A percentile compares a stretch with the other conserved stretches of the same genome.
These are phyloP conservation scores for Probosciger aterrimus DNA, from an alignment of 2,113 vertebrate species.

Conservation along the genomic window DNA sequence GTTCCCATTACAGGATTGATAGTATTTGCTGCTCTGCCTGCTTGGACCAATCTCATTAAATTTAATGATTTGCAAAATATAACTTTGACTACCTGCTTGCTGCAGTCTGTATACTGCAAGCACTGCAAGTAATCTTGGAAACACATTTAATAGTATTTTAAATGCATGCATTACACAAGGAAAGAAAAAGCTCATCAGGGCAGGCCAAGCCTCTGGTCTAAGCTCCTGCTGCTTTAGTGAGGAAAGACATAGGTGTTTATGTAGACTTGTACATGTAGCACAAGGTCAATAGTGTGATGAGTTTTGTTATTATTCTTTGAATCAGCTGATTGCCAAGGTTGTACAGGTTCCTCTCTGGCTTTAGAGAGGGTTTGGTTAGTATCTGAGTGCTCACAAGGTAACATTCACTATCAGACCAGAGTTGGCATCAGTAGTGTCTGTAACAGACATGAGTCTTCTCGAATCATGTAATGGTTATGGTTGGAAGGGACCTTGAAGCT, in stretches of 20 bases:
- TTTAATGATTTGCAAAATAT: not conserved
- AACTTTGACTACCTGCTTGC: not conserved
- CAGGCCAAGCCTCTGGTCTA: not conserved
- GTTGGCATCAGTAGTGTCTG: accelerated
- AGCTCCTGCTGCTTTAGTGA: not conserved
- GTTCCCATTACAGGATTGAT: not conserved
- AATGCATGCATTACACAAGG: not conserved
- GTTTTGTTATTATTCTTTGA: not conserved
- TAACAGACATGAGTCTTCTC: not conserved
- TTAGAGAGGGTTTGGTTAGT: not conserved
- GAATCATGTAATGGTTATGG: not conserved
- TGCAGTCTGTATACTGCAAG: not conserved
- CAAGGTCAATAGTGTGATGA: not conserved
- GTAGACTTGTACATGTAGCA: accelerated
- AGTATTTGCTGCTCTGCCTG: not conserved
- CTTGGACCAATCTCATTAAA: not conserved
- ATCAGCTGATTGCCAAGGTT: not conserved
- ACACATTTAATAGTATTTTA: not conserved
- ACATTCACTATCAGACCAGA: not conserved
- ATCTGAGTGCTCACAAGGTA: not conserved
- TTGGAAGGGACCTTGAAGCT: not conserved
- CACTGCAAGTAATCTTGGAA: not conserved
- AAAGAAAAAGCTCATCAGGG: not conserved
- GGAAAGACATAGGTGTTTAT: accelerated
- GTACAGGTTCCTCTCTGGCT: not conserved